Conservation (phyloP, 2,797 vertebrate genomes). For the Choloepus didactylus region DNA sequence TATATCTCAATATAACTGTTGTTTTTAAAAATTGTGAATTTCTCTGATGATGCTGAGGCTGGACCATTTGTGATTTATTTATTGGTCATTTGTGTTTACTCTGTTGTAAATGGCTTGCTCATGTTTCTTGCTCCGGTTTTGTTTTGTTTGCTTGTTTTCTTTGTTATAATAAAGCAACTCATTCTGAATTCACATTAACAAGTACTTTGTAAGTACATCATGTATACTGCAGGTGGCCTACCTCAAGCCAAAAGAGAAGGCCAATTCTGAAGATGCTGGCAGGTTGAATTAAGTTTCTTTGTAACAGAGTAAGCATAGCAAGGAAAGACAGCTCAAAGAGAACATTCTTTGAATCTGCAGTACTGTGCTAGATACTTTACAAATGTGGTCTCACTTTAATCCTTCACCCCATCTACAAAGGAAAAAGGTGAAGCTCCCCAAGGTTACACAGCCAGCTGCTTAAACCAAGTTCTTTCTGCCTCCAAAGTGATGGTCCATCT, state of each 20-base stretch:
- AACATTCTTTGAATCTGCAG: background rate
- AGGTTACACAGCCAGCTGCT: background rate
- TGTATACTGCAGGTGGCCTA: background rate
- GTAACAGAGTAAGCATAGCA: conserved; percentile 5
- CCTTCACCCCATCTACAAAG: background rate
- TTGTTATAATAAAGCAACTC: conserved; percentile 28
- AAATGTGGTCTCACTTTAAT: background rate
- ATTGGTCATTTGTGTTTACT: background rate
- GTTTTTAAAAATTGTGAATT: background rate
- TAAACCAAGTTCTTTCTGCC: background rate
- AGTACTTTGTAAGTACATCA: conserved; percentile 50
- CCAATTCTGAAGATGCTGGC: background rate
- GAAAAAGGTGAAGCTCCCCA: background rate
- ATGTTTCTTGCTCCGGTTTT: background rate
- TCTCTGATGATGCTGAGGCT: background rate
- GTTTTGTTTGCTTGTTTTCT: background rate
- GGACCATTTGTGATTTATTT: background rate
- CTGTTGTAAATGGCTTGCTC: background rate
- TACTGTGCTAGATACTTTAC: background rate
- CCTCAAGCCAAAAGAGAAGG: conserved; percentile 55
- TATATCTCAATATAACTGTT: conserved; percentile 1
- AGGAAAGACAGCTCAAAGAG: background rate
- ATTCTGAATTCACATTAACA: background rate
- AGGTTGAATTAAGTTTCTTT: conserved; percentile 62
- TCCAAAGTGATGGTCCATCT: background rate